Conservation (phyloP, 1,140 invertebrate genomes). For the Aphelinus atriplicis region DNA sequence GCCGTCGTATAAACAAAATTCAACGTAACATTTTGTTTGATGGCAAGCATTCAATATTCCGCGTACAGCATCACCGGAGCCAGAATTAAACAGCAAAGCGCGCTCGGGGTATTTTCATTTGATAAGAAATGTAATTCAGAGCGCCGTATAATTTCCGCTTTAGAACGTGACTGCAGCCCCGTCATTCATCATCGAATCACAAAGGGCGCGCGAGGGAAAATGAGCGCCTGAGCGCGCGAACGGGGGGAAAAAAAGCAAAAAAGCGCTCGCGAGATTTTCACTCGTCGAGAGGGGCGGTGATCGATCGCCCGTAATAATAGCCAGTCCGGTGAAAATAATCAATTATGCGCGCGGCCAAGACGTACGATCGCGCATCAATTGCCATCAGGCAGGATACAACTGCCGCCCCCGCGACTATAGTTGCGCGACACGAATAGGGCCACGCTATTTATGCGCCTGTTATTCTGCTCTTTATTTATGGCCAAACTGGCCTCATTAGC, state of each 20-base stretch:
- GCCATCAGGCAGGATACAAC: background rate
- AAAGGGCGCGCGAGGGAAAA: constrained; percentile 6
- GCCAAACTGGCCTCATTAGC: no score
- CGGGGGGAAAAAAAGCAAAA: constrained; percentile 1
- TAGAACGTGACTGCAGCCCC: constrained; percentile 12
- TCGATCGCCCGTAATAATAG: constrained; percentile 35
- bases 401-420: no score
- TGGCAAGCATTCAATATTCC: no score
- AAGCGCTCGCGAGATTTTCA: background rate
- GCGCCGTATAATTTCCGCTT: background rate
- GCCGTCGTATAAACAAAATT: no score
- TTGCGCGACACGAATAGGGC: no score
- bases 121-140: constrained; percentile 23
- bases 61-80: no score
- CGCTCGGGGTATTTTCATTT: background rate
- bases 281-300: constrained; percentile 2
- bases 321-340: constrained; percentile 34
- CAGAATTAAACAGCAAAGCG: no score
- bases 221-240: no score
- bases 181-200: constrained; percentile 20
- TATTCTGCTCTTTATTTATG: no score
- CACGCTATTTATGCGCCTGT: no score
- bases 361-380: constrained; percentile 28
- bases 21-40: no score
- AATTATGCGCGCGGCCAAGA: constrained; percentile 32